These are phyloP conservation scores for Cheilosia pagana DNA, from an alignment of 2,888 invertebrate species.

Conservation along the genomic window DNA sequence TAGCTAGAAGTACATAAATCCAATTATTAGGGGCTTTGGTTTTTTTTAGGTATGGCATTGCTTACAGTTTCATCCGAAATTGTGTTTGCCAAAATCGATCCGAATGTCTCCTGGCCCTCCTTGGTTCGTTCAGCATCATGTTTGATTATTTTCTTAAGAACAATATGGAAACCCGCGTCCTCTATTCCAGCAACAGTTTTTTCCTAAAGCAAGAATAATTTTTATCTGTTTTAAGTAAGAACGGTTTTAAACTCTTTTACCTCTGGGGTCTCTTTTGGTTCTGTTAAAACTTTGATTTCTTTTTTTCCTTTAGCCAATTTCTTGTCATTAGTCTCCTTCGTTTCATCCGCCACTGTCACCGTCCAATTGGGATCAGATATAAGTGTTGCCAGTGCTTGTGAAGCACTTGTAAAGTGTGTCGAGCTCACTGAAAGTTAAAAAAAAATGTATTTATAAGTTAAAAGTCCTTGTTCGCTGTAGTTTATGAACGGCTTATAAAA, in stretches of 20 bases:
- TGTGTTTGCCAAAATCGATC: conserved; percentile 85
- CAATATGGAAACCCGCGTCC: conserved; percentile 90
- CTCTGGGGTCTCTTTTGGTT: conserved; percentile 61
- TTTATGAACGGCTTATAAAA: background rate
- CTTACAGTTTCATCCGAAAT: conserved; percentile 86
- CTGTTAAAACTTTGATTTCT: conserved; percentile 26
- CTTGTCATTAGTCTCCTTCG: conserved; percentile 7
- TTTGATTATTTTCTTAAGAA: conserved; percentile 89
- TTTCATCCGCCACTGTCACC: conserved; percentile 80
- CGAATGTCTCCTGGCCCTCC: conserved; percentile 85
- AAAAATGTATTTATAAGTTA: background rate
- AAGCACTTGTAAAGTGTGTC: conserved; percentile 83
- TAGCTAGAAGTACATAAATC: conserved; percentile 83
- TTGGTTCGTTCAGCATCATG: conserved; percentile 85
- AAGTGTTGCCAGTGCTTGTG: conserved; percentile 83
- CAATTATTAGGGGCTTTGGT: background rate
- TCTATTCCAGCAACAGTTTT: conserved; percentile 85
- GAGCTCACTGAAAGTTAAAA: conserved; percentile 78
- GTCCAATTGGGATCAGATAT: conserved; percentile 85
- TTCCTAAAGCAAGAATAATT: conserved; percentile 76
- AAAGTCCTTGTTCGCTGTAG: background rate
- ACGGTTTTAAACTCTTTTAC: conserved; percentile 37
- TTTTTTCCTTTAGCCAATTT: conserved; percentile 68
- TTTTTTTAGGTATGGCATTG: conserved; percentile 12
- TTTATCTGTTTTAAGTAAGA: background rate